Evolutionary conservation across 1,140 invertebrate species (phyloP).

Genomic region (Drosophila suzukii): DNA sequence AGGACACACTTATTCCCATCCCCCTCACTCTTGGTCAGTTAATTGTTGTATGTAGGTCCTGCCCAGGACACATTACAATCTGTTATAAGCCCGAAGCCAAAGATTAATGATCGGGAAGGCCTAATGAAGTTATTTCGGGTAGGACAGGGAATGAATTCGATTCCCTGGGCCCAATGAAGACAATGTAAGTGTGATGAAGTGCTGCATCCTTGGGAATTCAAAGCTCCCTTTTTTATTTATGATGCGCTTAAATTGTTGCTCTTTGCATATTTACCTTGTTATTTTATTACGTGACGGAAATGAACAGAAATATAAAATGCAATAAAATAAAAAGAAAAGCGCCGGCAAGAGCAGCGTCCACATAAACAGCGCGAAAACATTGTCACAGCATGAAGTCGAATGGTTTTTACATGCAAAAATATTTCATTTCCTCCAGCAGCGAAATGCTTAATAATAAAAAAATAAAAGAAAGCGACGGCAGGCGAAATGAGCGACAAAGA

Average conservation of each 20-base stretch:
- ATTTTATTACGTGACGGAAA: slow-evolving; percentile 78
- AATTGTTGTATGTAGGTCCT: slow-evolving; percentile 61
- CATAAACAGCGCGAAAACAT: slow-evolving; percentile 77
- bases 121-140: slow-evolving; percentile 49
- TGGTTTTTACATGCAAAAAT: slow-evolving; percentile 81
- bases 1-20: slow-evolving; percentile 17
- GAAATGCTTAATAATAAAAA: slow-evolving; percentile 78
- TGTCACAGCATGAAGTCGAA: slow-evolving; percentile 78
- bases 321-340: slow-evolving; percentile 37
- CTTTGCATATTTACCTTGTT: slow-evolving; percentile 76
- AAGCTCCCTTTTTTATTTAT: slow-evolving; percentile 65
- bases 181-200: slow-evolving; percentile 28
- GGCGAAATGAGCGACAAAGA: slow-evolving; percentile 67
- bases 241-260: slow-evolving; percentile 60
- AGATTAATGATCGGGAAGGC: slow-evolving; percentile 73
- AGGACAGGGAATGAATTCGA: background rate
- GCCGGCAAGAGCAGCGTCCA: slow-evolving; percentile 39
- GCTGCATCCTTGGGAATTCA: slow-evolving; percentile 8
- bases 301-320: slow-evolving; percentile 73
- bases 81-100: slow-evolving; percentile 34
- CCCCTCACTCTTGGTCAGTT: slow-evolving; percentile 15
- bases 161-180: background rate
- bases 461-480: slow-evolving; percentile 11
- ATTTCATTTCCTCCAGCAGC: slow-evolving; percentile 78
- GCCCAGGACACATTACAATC: slow-evolving; percentile 40